Percentiles rank a stretch among this genome's conserved stretches.
Conservation (phyloP, 2,888 invertebrate genomes). For the Dolomedes plantarius region DNA sequence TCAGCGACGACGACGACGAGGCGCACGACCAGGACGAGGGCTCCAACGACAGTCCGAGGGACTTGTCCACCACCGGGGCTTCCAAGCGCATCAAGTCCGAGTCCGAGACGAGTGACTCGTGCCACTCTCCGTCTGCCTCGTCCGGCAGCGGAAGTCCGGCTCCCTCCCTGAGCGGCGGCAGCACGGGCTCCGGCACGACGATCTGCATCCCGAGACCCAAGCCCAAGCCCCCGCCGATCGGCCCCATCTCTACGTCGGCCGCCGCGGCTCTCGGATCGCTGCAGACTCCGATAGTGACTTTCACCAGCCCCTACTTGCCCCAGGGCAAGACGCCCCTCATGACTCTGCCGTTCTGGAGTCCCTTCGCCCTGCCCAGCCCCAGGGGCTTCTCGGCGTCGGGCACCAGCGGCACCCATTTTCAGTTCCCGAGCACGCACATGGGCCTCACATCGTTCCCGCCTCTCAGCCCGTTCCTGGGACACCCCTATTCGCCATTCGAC, state of each 20-base stretch:
- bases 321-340: conserved; percentile 74
- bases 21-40: conserved; percentile 28
- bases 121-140: conserved; percentile 42
- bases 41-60: conserved; percentile 43
- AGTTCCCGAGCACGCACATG: conserved; percentile 73
- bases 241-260: conserved; percentile 50
- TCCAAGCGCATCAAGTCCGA: conserved; percentile 59
- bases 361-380: conserved; percentile 72
- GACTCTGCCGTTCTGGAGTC: conserved; percentile 73
- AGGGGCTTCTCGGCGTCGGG: conserved; percentile 59
- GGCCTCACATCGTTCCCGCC: conserved; percentile 69
- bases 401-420: conserved; percentile 73
- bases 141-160: conserved; percentile 56
- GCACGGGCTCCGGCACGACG: conserved; percentile 35
- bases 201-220: conserved; percentile 50
- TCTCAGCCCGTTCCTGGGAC: conserved; percentile 71
- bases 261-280: conserved; percentile 69
- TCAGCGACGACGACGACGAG: conserved; percentile 45
- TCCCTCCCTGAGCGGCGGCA: conserved; percentile 45
- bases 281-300: conserved; percentile 74
- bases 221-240: conserved; percentile 74
- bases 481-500: conserved; percentile 73
- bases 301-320: conserved; percentile 76
- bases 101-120: conserved; percentile 58
- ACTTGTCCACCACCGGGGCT: conserved; percentile 35